Conservation (phyloP, 1,140 invertebrate species). For the Macrotrachela quadricornifera region DNA sequence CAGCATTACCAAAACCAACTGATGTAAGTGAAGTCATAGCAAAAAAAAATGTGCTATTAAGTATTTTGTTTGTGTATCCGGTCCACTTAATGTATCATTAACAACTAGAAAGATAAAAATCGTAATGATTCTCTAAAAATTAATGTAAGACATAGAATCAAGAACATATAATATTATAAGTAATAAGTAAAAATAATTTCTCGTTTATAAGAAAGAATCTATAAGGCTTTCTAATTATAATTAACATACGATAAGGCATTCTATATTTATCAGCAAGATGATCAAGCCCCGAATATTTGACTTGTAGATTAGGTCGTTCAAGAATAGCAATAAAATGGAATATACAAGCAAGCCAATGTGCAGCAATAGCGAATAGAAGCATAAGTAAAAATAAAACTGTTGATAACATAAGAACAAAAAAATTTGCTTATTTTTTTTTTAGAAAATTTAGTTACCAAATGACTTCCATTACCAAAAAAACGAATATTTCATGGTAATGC, state of each 20-base stretch:
- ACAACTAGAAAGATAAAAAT: background rate
- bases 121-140: no score
- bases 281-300: conserved; percentile 70
- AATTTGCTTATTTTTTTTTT: background rate
- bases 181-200: no score
- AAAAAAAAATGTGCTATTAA: conserved; percentile 84
- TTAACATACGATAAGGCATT: conserved; percentile 15
- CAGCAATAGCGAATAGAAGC: conserved; percentile 89
- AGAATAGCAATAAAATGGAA: conserved; percentile 42
- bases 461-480: conserved; percentile 28
- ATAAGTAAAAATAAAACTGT: conserved; percentile 82
- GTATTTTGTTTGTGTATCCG: conserved; percentile 39
- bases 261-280: conserved; percentile 42
- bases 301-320: conserved; percentile 30
- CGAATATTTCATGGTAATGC: conserved; percentile 29
- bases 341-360: conserved; percentile 94
- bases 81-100: conserved; percentile 20
- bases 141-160: no score
- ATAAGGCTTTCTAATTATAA: no score
- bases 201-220: no score
- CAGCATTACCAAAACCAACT: conserved; percentile 74
- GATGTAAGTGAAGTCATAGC: conserved; percentile 72
- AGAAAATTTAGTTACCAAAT: conserved; percentile 20
- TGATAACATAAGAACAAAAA: no score
- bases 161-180: no score